Evolutionary conservation across 2,113 vertebrate species (phyloP).

Genomic region (Mormoops blainvillei): DNA sequence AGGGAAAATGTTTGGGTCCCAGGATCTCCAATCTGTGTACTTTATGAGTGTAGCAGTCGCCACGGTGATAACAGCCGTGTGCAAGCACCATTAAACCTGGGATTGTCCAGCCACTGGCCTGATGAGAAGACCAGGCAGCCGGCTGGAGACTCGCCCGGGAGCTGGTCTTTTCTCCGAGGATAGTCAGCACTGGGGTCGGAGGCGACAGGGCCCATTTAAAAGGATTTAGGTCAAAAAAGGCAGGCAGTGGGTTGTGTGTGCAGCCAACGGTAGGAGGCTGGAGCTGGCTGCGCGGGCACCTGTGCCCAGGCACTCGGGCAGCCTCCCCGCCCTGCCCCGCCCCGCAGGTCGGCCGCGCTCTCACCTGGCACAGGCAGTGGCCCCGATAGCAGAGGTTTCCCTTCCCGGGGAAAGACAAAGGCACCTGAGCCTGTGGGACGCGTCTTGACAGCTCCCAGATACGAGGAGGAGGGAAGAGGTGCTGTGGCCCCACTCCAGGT

Average conservation of each 20-base stretch:
- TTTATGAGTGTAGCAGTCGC: accelerated
- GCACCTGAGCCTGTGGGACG: too few species aligned
- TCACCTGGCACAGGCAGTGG: neutral
- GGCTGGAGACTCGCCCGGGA: too few species aligned
- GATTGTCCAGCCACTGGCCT: too few species aligned
- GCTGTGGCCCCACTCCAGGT: neutral
- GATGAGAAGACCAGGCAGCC: accelerated
- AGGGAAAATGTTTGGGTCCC: neutral
- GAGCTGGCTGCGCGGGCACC: neutral
- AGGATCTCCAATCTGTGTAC: accelerated
- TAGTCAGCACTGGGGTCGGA: neutral
- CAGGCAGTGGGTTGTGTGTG: accelerated
- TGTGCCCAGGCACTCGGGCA: too few species aligned
- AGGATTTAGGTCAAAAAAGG: too few species aligned
- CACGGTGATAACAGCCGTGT: accelerated
- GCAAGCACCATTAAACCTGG: too few species aligned
- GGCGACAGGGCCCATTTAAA: neutral
- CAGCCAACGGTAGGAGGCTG: neutral
- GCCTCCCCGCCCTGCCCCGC: accelerated
- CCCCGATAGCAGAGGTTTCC: neutral
- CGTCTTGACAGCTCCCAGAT: neutral
- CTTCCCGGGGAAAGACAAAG: accelerated
- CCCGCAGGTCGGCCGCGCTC: accelerated
- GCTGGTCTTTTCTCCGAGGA: accelerated
- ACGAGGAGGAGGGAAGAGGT: neutral